Evolutionary conservation across 2,888 invertebrate species (phyloP), one percentile per base, ranked within the genome.

Genomic region (Agrenia bidenticulata): DNA sequence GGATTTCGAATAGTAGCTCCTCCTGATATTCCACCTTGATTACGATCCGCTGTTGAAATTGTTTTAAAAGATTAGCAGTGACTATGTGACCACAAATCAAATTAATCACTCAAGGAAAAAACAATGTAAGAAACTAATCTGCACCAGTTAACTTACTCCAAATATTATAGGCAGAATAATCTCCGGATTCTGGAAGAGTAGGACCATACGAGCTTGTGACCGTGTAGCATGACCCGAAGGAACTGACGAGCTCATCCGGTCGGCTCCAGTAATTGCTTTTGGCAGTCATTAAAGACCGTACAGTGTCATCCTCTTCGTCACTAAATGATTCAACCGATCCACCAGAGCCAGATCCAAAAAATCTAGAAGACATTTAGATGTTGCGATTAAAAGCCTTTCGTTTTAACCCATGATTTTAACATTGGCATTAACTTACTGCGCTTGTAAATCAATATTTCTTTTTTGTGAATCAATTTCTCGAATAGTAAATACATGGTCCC

Each of bases 171-270:
- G 85, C 87, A 9, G 89, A 86, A 78, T 90, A 92, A 80, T 94
- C 92, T 0, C 92, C 92, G 73, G 90, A 89, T 2, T 88, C 88
- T 66, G 91, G 90, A 72, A 92, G 80, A 76, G 89, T 88, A 0
- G 94, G 91, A n/a, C 89, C 89, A 41, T 91, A 80, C 57, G 79
- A 79, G 57, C 80, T 77, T 11, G 82, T 81, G 66, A 82, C 82
- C 37, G 80, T 64, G 51, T 75, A 66, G 24, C 69, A 64, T 21
- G 60, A 61, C 24, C 69, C 69, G 78, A 65, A 81, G 67, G 27
- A 61, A 37, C 61, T 64, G 1, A 66, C 67, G 15, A 66, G 39
- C 11, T 73, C 70, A 50, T 67, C 67, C 21, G 66, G 66, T 23
- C 57, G 56, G 1, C 67, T 64, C 66, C 66, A 73, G 32, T 64